Evolutionary conservation across 2,113 vertebrate species (phyloP).

Genomic region (Lagopus leucura): DNA sequence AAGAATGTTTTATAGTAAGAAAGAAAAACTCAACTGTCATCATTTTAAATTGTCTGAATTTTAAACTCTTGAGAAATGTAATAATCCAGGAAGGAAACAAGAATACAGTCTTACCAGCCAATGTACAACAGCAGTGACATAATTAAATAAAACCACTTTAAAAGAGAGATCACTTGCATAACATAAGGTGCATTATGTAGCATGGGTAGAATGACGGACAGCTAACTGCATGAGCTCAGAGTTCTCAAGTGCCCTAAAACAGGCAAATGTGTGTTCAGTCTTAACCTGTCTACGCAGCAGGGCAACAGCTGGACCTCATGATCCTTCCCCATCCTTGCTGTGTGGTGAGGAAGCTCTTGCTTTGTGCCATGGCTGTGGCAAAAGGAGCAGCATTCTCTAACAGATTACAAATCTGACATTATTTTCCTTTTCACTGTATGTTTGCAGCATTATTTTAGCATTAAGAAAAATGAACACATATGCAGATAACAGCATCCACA

Average conservation of each 20-base stretch:
- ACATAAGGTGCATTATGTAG: background rate
- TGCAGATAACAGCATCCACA: background rate
- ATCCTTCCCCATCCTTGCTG: background rate
- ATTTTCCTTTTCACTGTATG: slow-evolving; percentile 27
- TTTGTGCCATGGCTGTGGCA: background rate
- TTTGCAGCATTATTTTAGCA: slow-evolving; percentile 51
- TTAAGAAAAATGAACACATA: slow-evolving; percentile 20
- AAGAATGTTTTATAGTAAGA: slow-evolving; percentile 59
- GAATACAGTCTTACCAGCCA: slow-evolving; percentile 9
- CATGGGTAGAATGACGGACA: background rate
- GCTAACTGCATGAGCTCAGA: background rate
- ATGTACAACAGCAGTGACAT: background rate
- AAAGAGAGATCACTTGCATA: background rate
- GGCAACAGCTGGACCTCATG: background rate
- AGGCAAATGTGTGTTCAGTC: background rate
- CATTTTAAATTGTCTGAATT: slow-evolving; percentile 40
- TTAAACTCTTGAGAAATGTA: background rate
- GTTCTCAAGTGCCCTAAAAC: background rate
- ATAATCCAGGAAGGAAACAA: slow-evolving; percentile 22
- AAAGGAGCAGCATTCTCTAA: slow-evolving; percentile 49
- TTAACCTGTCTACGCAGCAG: background rate
- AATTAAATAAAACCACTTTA: background rate
- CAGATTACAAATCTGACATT: slow-evolving; percentile 27
- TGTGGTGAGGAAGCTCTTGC: background rate
- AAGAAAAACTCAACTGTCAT: slow-evolving; percentile 46